A percentile compares a stretch with the other conserved stretches of the same genome.
phyloP scores from a whole-genome alignment of 2,797 vertebrate species.

The Hoplostethus mediterraneus region DNA sequence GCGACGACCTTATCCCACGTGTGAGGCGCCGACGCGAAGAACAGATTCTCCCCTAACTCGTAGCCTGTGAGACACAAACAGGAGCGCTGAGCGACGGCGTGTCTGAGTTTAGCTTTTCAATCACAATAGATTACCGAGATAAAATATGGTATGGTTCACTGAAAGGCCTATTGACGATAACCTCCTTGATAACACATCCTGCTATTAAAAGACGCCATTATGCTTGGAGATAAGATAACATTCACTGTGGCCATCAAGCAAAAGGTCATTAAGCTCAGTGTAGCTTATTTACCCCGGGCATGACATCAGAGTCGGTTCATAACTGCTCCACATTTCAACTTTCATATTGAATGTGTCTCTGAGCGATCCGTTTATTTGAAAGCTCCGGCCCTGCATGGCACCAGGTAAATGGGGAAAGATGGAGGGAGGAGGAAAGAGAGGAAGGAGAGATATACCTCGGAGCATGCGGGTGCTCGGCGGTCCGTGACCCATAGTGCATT shows the following conservation, averaged over 20 bases:
- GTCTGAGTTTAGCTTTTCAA: constrained; percentile 10
- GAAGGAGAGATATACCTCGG: constrained; percentile 51
- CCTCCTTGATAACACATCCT: constrained; percentile 27
- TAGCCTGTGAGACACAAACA: constrained; percentile 74
- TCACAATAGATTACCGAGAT: constrained; percentile 23
- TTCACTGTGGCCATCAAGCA: constrained; percentile 31
- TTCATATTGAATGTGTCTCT: neutral
- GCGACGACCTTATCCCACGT: constrained; percentile 63
- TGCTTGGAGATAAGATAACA: constrained; percentile 43
- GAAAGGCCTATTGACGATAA: constrained; percentile 22
- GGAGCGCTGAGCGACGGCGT: constrained; percentile 21
- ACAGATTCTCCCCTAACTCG: constrained; percentile 81
- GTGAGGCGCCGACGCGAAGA: rapidly evolving
- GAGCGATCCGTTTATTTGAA: constrained; percentile 3
- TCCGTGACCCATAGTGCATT: constrained; percentile 75
- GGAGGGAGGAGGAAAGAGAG: neutral
- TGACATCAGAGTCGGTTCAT: neutral
- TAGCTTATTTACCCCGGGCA: neutral
- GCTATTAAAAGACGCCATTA: constrained; percentile 31
- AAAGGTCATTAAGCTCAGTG: constrained; percentile 23
- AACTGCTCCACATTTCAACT: constrained; percentile 2
- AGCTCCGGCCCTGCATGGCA: neutral
- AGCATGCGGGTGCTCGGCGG: constrained; percentile 50
- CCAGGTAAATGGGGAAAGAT: neutral
- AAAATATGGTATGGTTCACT: constrained; percentile 24